Base-by-base conservation (phyloP, 37 sponge, comb jelly and placozoan species). In the Agelas oroides region DNA sequence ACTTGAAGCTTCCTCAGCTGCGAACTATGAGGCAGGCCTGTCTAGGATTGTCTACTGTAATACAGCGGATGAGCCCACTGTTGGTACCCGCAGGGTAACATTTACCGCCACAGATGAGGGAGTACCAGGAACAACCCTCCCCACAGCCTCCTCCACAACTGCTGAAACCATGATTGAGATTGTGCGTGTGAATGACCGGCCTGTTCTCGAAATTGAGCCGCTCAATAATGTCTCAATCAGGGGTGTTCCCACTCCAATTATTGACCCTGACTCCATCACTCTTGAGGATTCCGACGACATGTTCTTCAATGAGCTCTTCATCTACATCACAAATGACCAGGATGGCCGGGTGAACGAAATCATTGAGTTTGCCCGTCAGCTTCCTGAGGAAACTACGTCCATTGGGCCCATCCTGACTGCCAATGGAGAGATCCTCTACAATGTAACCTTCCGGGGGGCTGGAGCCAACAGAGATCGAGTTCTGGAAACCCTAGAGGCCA, bases 61-160 rank as follows among this genome's bases (percentile, higher is more conserved):
- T 71, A 46, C 23, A 20, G 78, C 34, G 33, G 91, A 94, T 83
- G 94, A 94, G 54, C 94, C 94, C 25, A 70, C 40, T 30, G 71
- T 68, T 81, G 85, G 73, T 0, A 53, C 38, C 16, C 79, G 91
- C 75, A 30, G 23, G 2, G 52, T 94, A 21, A 3, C 37, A 17
- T 53, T 90, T n/a, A 66, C 56, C 1, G 73, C 68, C 3, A n/a
- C 36, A 27, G 91, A 90, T 32, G 58, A 36, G 1, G 79, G 34
- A 12, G 28, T 76, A 3, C 66, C 53, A 1, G 68, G 80, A 32
- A 53, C 30, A 1, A 0, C 27, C 1, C 61, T 66, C n/a, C 23
- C 28, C 17, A 21, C 74, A 11, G 32, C 36, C 2, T 17, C 46
- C 1, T 68, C 78, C 37, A 36, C 59, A 3, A 25, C 59, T 53